Conservation (phyloP, 2,797 vertebrate species). For the Ceryle rudis region DNA sequence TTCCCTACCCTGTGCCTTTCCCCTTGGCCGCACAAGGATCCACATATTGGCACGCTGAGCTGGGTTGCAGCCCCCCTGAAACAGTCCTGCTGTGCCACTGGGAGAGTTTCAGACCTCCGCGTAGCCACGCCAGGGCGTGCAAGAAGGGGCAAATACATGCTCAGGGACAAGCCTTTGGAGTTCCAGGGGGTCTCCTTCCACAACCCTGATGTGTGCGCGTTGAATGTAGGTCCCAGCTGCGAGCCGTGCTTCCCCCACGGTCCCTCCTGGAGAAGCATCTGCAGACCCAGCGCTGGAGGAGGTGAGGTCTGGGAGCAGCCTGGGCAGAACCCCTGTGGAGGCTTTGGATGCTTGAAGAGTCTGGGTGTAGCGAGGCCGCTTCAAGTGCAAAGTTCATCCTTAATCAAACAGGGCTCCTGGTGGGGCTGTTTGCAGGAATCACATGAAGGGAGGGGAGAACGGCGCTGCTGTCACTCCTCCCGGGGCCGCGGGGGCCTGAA, state of each 20-base stretch:
- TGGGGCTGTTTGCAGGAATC: not conserved
- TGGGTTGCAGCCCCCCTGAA: not conserved
- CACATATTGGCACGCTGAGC: not conserved
- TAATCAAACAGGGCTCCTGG: not conserved
- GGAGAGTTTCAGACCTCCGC: not conserved
- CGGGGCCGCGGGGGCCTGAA: rapidly evolving
- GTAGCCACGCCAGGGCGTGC: rapidly evolving
- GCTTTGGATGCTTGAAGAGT: not conserved
- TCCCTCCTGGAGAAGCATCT: not conserved
- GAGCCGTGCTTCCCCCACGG: rapidly evolving
- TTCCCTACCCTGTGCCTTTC: not conserved
- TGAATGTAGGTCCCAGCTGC: not conserved
- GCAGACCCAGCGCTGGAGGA: rapidly evolving
- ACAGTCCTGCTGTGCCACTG: not conserved
- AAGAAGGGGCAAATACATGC: not conserved
- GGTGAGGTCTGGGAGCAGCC: not conserved
- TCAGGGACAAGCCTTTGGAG: not conserved
- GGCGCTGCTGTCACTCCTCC: not conserved
- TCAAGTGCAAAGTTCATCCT: not conserved
- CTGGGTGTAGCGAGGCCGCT: not conserved
- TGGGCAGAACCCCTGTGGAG: not conserved
- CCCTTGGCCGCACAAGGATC: not conserved
- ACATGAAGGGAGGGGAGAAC: not conserved
- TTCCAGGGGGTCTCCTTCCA: not conserved
- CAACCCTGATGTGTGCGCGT: not conserved